A percentile compares a stretch with the other conserved stretches of the same genome.
phyloP scores from a whole-genome alignment of 2,888 invertebrate genomes.

The Caenorhabditis doughertyi region DNA sequence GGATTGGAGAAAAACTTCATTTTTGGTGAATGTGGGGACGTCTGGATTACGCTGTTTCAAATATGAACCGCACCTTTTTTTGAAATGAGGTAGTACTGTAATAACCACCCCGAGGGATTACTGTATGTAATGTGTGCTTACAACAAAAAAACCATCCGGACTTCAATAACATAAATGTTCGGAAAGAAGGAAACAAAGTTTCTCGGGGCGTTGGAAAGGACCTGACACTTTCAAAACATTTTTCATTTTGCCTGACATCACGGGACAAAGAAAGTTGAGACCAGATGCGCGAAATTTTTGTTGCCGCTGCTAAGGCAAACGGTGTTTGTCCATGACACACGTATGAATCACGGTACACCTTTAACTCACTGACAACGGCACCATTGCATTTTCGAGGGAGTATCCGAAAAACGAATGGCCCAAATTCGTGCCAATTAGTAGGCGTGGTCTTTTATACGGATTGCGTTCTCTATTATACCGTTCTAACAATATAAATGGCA shows the following conservation, averaged over 20 bases:
- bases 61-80: too few relatives aligned
- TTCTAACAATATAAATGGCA: constrained; percentile 23
- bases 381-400: constrained; percentile 1
- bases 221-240: constrained; percentile 21
- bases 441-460: constrained; percentile 35
- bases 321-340: constrained; percentile 57
- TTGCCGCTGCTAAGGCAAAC: constrained; percentile 22
- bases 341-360: constrained; percentile 38
- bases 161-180: neutral
- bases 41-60: too few relatives aligned
- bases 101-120: too few relatives aligned
- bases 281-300: constrained; percentile 55
- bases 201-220: neutral
- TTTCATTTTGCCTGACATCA: constrained; percentile 23
- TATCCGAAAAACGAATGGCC: neutral
- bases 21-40: too few relatives aligned
- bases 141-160: neutral
- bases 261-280: constrained; percentile 46
- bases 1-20: neutral
- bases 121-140: too few relatives aligned
- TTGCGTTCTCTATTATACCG: constrained; percentile 29
- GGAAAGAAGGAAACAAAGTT: neutral
- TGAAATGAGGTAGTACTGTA: too few relatives aligned
- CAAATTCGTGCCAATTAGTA: constrained; percentile 41
- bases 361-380: constrained; percentile 29